Evolutionary conservation across 2,888 invertebrate genomes (phyloP).

Genomic region (Liodrosophila aerea): DNA sequence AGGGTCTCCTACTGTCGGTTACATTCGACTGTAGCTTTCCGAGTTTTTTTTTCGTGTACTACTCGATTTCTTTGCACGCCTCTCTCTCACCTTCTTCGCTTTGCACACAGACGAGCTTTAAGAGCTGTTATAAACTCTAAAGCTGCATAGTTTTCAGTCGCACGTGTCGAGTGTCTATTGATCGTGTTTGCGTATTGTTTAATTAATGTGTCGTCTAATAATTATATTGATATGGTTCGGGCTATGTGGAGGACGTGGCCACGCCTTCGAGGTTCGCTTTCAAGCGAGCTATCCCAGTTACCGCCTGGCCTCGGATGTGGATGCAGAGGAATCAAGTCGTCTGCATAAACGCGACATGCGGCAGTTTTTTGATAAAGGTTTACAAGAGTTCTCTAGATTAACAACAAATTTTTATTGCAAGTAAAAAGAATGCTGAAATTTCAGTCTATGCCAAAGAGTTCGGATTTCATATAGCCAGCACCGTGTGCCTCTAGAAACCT

Average conservation of each 20-base stretch:
- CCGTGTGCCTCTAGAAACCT: conserved; percentile 88
- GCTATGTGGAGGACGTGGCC: conserved; percentile 2
- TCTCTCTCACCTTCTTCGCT: not conserved
- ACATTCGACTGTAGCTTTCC: too few relatives aligned
- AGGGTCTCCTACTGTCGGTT: too few relatives aligned
- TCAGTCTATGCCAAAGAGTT: conserved; percentile 88
- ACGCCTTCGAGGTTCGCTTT: conserved; percentile 69
- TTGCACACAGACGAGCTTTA: conserved; percentile 15
- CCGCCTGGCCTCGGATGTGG: conserved; percentile 44
- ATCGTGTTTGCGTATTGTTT: conserved; percentile 17
- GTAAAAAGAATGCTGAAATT: conserved; percentile 1
- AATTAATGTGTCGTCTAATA: conserved; percentile 50
- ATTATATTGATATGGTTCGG: conserved; percentile 52
- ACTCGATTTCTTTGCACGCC: not conserved
- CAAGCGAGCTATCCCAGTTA: conserved; percentile 51
- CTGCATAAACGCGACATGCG: conserved; percentile 73
- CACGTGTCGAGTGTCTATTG: conserved; percentile 51
- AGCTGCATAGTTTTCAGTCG: conserved; percentile 4
- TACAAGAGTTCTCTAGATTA: not conserved
- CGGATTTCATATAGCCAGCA: conserved; percentile 89
- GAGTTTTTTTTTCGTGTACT: too few relatives aligned
- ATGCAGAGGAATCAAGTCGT: conserved; percentile 35
- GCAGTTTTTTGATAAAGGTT: conserved; percentile 79
- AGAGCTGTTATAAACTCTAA: conserved; percentile 42
- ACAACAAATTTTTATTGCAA: conserved; percentile 38